A percentile compares a stretch with the other conserved stretches of the same genome.
phyloP scores from a whole-genome alignment of 2,888 invertebrate genomes.

The Caenorhabditis imperialis region DNA sequence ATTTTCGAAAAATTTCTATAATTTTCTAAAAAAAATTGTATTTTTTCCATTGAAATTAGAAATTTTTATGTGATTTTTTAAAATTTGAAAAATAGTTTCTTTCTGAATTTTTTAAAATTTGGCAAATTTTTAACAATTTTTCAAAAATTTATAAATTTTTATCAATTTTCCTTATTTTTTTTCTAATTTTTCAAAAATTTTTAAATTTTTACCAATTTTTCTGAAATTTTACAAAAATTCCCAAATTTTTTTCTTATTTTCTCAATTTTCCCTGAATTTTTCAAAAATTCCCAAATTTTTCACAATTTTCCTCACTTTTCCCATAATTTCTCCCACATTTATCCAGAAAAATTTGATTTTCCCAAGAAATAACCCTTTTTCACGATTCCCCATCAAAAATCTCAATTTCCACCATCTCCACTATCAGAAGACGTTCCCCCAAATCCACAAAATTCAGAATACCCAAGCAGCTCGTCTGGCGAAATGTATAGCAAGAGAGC shows the following conservation, averaged over 20 bases:
- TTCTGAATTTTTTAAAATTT: too few species aligned
- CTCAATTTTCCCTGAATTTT: neutral
- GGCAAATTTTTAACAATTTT: too few species aligned
- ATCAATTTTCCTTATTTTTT: too few species aligned
- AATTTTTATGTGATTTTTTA: too few species aligned
- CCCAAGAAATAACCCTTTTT: neutral
- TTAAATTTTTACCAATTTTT: neutral
- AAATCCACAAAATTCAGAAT: slow-evolving; percentile 49
- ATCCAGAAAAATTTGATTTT: neutral
- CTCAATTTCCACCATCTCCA: neutral
- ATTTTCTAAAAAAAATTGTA: too few species aligned
- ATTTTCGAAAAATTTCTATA: too few species aligned
- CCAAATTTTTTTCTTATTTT: neutral
- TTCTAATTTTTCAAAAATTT: too few species aligned
- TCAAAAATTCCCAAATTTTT: neutral
- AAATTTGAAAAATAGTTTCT: too few species aligned
- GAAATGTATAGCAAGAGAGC: slow-evolving; percentile 55
- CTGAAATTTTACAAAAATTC: neutral
- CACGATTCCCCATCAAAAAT: neutral
- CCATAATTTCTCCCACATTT: neutral
- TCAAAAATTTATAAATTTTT: too few species aligned
- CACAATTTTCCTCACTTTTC: neutral
- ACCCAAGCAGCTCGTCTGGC: slow-evolving; percentile 63
- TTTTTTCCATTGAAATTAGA: too few species aligned
- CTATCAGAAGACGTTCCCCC: neutral